Evolutionary conservation across 2,888 invertebrate species (phyloP).

Genomic region (Tipula vernalis): DNA sequence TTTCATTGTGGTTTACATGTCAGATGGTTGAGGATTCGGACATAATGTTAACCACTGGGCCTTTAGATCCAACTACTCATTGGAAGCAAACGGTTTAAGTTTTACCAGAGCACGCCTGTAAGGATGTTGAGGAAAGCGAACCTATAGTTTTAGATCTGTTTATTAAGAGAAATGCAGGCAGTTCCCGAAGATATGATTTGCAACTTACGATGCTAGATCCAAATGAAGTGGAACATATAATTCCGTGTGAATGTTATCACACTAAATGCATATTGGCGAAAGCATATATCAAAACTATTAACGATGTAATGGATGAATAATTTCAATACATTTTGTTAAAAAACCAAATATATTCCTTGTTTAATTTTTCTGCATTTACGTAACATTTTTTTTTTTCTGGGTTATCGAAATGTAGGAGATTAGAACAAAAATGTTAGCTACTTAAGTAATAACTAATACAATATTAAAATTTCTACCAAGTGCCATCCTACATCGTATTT

Average conservation of each 20-base stretch:
- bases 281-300: slow-evolving; percentile 23
- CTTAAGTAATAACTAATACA: too few species aligned
- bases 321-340: too few species aligned
- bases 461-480: too few species aligned
- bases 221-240: slow-evolving; percentile 54
- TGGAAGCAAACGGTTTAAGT: slow-evolving; percentile 91
- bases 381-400: too few species aligned
- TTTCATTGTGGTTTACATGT: slow-evolving; percentile 74
- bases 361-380: too few species aligned
- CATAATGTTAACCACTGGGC: slow-evolving; percentile 67
- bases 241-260: slow-evolving; percentile 64
- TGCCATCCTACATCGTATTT: too few species aligned
- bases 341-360: too few species aligned
- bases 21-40: slow-evolving; percentile 40
- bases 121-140: slow-evolving; percentile 36
- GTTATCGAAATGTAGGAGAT: too few species aligned
- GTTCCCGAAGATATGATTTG: slow-evolving; percentile 45
- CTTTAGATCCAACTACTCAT: slow-evolving; percentile 62
- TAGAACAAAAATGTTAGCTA: too few species aligned
- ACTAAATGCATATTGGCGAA: slow-evolving; percentile 66
- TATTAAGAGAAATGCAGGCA: slow-evolving; percentile 35
- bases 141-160: slow-evolving; percentile 57
- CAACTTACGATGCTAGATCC: slow-evolving; percentile 58
- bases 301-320: background rate
- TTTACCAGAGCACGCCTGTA: slow-evolving; percentile 50